Conservation (phyloP, 2,888 invertebrate species). For the Caradrina kadenii region DNA sequence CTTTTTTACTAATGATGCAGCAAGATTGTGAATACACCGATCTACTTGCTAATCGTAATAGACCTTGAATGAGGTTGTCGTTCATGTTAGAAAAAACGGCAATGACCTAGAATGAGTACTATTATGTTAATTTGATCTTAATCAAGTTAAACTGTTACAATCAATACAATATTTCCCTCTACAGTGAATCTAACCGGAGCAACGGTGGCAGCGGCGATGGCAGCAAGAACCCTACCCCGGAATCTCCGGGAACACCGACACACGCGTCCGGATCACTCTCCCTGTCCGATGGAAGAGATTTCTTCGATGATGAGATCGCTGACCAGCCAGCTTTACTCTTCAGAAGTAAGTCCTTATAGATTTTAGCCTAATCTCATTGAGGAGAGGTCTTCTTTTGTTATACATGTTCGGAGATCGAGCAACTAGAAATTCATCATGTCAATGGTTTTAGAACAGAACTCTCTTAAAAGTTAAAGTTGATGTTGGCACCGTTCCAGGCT, state of each 20-base stretch:
- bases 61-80: too few relatives aligned
- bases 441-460: neutral
- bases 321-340: constrained; percentile 96
- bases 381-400: neutral
- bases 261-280: constrained; percentile 95
- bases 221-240: constrained; percentile 86
- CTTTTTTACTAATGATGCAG: too few relatives aligned
- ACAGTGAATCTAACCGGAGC: constrained; percentile 67
- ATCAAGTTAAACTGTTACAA: too few relatives aligned
- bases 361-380: neutral
- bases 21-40: too few relatives aligned
- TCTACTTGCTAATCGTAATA: too few relatives aligned
- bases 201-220: constrained; percentile 71
- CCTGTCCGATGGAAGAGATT: constrained; percentile 95
- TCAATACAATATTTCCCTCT: neutral
- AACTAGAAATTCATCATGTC: too few relatives aligned
- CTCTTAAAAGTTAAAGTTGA: constrained; percentile 8
- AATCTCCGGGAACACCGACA: constrained; percentile 94
- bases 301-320: constrained; percentile 97
- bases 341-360: constrained; percentile 88
- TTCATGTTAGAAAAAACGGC: too few relatives aligned
- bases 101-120: too few relatives aligned
- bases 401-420: too few relatives aligned
- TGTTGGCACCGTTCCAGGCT: constrained; percentile 8
- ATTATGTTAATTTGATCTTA: too few relatives aligned